Conservation (phyloP, 2,113 vertebrate species). For the Marmota flaviventris region DNA sequence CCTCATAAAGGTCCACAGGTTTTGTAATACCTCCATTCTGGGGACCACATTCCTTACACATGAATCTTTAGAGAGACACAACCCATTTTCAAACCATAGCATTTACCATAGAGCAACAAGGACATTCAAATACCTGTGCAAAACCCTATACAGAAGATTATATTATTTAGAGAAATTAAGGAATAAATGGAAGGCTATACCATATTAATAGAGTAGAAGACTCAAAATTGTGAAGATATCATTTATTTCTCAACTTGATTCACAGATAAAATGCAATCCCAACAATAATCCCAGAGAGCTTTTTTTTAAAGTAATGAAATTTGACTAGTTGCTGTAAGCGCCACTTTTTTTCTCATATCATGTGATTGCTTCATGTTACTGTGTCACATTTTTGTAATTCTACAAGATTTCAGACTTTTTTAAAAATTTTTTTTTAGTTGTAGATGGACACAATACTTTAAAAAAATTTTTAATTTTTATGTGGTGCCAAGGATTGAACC, state of each 20-base stretch:
- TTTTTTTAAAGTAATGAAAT: background rate
- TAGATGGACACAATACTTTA: too few species aligned
- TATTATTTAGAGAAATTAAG: conserved; percentile 38
- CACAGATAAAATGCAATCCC: background rate
- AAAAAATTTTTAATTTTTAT: too few species aligned
- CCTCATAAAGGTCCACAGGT: too few species aligned
- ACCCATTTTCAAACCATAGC: background rate
- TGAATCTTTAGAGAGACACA: background rate
- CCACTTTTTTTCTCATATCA: too few species aligned
- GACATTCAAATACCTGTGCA: background rate
- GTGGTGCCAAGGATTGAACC: too few species aligned
- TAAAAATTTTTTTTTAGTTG: too few species aligned
- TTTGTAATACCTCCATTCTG: background rate
- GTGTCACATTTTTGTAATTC: too few species aligned
- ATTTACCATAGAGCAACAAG: background rate
- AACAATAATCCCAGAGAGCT: background rate
- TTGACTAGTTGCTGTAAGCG: background rate
- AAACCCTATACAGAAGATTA: background rate
- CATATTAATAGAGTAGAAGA: background rate
- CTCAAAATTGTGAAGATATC: background rate
- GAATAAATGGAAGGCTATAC: background rate
- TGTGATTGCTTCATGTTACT: too few species aligned
- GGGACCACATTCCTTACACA: background rate
- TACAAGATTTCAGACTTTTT: too few species aligned
- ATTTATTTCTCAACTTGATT: background rate